These are phyloP conservation scores for Dynastes hyllus DNA, from an alignment of 2,888 invertebrate genomes.

Conservation along the genomic window DNA sequence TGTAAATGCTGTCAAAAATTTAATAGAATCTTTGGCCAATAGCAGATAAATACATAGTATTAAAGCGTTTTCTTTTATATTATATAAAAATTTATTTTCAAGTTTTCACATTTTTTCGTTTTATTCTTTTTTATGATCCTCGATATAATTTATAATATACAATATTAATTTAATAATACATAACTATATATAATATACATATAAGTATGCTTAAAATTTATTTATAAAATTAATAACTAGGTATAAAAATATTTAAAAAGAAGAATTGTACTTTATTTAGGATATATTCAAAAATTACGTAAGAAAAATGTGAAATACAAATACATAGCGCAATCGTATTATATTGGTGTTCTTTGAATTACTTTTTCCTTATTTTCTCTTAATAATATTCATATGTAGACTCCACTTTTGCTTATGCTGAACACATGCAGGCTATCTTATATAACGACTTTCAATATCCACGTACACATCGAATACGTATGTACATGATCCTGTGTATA, in stretches of 20 bases:
- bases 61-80: conserved; percentile 41
- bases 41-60: conserved; percentile 48
- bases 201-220: conserved; percentile 43
- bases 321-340: conserved; percentile 50
- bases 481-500: not conserved
- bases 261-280: conserved; percentile 59
- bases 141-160: conserved; percentile 5
- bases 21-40: conserved; percentile 53
- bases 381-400: conserved; percentile 15
- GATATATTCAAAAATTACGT: conserved; percentile 52
- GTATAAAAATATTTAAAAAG: conserved; percentile 60
- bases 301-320: conserved; percentile 49
- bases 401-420: conserved; percentile 34
- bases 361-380: conserved; percentile 32
- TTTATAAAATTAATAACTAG: conserved; percentile 59
- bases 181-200: conserved; percentile 53
- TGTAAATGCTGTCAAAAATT: conserved; percentile 53
- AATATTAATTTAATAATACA: conserved; percentile 36
- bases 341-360: conserved; percentile 52
- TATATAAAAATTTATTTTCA: conserved; percentile 46
- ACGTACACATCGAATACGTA: conserved; percentile 25
- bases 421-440: conserved; percentile 40
- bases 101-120: not conserved
- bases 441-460: conserved; percentile 22
- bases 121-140: not conserved